Evolutionary conservation across 1,140 invertebrate genomes (phyloP).

Genomic region (Anadara kagoshimensis): DNA sequence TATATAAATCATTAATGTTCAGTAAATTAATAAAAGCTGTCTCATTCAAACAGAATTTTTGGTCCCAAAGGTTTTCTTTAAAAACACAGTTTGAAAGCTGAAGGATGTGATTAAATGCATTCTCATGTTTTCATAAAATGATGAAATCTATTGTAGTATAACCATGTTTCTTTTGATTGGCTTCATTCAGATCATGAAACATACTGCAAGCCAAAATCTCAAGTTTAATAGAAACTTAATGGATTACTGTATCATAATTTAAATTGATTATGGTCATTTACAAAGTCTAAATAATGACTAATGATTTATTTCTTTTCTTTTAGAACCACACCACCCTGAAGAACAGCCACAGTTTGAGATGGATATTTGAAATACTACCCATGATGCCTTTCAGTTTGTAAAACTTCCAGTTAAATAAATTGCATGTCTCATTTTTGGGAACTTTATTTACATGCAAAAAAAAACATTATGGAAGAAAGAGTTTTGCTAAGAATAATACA

Average conservation of each 20-base stretch:
- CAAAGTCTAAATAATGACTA: background rate
- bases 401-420: too few relatives aligned
- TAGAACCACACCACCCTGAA: conserved; percentile 33
- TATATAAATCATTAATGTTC: background rate
- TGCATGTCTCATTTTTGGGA: too few relatives aligned
- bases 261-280: background rate
- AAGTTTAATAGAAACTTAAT: background rate
- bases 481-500: too few relatives aligned
- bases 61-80: background rate
- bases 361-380: conserved; percentile 56
- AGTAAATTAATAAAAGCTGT: background rate
- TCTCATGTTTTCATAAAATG: background rate
- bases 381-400: conserved; percentile 48
- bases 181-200: background rate
- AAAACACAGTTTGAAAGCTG: background rate
- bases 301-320: conserved; percentile 29
- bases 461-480: too few relatives aligned
- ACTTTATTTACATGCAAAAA: too few relatives aligned
- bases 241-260: background rate
- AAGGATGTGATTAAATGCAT: too few relatives aligned
- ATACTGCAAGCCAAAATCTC: background rate
- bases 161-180: too few relatives aligned
- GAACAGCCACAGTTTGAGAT: conserved; percentile 61
- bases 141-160: too few relatives aligned
- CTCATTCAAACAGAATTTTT: background rate